A percentile compares a stretch with the other conserved stretches of the same genome.
phyloP scores from a whole-genome alignment of 2,888 invertebrate species.

The Spodoptera picta region DNA sequence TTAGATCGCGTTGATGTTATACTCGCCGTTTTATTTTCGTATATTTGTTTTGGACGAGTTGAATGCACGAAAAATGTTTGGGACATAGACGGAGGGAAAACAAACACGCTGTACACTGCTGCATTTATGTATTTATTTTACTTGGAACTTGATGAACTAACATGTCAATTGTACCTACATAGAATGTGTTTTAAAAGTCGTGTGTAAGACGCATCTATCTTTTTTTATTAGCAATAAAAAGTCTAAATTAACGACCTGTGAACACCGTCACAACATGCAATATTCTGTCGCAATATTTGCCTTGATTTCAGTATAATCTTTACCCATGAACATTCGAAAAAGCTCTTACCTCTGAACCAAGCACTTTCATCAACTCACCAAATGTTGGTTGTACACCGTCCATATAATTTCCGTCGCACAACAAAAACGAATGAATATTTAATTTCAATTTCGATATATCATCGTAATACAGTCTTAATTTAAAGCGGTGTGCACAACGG shows the following conservation, averaged over 20 bases:
- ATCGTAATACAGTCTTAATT: conserved; percentile 53
- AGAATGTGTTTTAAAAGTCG: conserved; percentile 11
- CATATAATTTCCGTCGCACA: conserved; percentile 1
- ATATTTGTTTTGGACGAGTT: conserved; percentile 49
- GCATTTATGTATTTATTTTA: conserved; percentile 21
- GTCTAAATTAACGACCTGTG: too few relatives aligned
- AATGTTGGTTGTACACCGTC: conserved; percentile 2
- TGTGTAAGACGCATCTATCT: neutral
- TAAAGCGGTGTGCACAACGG: conserved; percentile 52
- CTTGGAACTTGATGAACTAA: conserved; percentile 23
- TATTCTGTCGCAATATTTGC: too few relatives aligned
- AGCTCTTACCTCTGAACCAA: neutral
- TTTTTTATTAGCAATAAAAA: neutral
- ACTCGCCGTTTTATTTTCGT: conserved; percentile 42
- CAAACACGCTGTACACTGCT: conserved; percentile 22
- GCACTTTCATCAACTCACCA: conserved; percentile 4
- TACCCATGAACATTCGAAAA: too few relatives aligned
- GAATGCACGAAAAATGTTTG: conserved; percentile 49
- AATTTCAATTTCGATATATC: conserved; percentile 55
- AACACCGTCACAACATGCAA: neutral
- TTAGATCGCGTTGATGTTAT: conserved; percentile 49
- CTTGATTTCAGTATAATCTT: too few relatives aligned
- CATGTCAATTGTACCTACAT: conserved; percentile 10
- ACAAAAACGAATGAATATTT: conserved; percentile 47
- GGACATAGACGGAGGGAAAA: conserved; percentile 20